These are phyloP conservation scores for Phenganax marumi DNA, from an alignment of 92 coral and sea anemone species.

Conservation along the genomic window DNA sequence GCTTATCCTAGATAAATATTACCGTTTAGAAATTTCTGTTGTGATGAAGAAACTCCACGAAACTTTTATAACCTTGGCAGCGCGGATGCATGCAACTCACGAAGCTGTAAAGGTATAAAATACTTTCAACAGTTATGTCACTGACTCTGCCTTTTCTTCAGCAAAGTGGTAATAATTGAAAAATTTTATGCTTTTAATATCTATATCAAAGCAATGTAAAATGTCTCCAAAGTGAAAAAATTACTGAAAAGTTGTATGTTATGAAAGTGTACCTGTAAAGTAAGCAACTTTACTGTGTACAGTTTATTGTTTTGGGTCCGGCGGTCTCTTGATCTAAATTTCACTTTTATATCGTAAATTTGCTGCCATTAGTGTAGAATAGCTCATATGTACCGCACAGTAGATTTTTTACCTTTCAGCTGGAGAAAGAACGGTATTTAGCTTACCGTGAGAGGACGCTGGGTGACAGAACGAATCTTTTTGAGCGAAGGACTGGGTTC, in stretches of 20 bases:
- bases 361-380: background rate
- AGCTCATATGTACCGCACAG: background rate
- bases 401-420: slow-evolving; percentile 39
- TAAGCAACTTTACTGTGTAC: too few relatives aligned
- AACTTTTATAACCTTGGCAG: slow-evolving; percentile 90
- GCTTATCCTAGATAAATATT: too few relatives aligned
- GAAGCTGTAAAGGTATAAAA: slow-evolving; percentile 85
- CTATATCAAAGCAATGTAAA: too few relatives aligned
- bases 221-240: too few relatives aligned
- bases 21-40: slow-evolving; percentile 72
- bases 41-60: slow-evolving; percentile 96
- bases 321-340: background rate
- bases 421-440: slow-evolving; percentile 81
- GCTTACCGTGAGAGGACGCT: slow-evolving; percentile 89
- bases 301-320: too few relatives aligned
- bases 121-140: background rate
- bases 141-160: too few relatives aligned
- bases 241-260: too few relatives aligned
- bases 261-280: too few relatives aligned
- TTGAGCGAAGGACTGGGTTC: slow-evolving; percentile 36
- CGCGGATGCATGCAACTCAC: slow-evolving; percentile 82
- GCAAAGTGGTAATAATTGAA: too few relatives aligned
- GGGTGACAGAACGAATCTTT: slow-evolving; percentile 80
- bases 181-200: too few relatives aligned
- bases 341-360: background rate